Evolutionary conservation across 2,113 vertebrate species (phyloP), one percentile per base, ranked within the genome.

Genomic region (Cricetomys ansorgei): DNA sequence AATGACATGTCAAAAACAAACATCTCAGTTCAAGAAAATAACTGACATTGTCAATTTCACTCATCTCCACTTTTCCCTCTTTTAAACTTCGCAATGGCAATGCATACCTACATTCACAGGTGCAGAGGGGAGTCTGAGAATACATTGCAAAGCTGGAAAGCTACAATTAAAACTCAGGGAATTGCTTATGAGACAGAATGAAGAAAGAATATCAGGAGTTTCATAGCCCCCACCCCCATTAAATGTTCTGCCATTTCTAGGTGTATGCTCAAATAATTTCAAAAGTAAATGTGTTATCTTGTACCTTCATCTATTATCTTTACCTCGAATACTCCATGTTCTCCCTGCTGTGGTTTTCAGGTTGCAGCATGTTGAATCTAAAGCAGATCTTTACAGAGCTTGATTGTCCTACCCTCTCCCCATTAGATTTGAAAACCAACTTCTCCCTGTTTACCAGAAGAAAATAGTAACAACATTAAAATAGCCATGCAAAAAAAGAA

Each of bases 391-490:
- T 69, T 92, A 72, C 5, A 73, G 3, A 21, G 3, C 7, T 29
- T 67, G 15, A 57, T 57, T 19, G 1, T 48, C 13, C 5, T 40
- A 75, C 6, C 12, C 19, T 65, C 21, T 27, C 21, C 1, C 23
- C 70, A 13, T 75, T 76, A 34, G 21, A 79, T 57, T 67, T 93
- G 57, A 79, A 96, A 92, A 57, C 7, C 81, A 86, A 1, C 43
- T 85, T 7, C 10, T 85, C 8, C 10, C 5, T 23, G 72, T 19
- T 72, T 76, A 73, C 25, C 5, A 55, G n/a, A 15, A 59, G 7
- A 90, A 62, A 57, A 34, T 6, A 45, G 12, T 0, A 92, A 25
- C 0, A 34, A 29, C 34, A 48, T 83, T 94, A 92, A 90, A 97
- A 73, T 73, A 34, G 6, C 0, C 11, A 90, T 65, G 72, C 6